Base-by-base conservation (phyloP, 1,140 invertebrate genomes). In the Caenorhabditis remanei region DNA sequence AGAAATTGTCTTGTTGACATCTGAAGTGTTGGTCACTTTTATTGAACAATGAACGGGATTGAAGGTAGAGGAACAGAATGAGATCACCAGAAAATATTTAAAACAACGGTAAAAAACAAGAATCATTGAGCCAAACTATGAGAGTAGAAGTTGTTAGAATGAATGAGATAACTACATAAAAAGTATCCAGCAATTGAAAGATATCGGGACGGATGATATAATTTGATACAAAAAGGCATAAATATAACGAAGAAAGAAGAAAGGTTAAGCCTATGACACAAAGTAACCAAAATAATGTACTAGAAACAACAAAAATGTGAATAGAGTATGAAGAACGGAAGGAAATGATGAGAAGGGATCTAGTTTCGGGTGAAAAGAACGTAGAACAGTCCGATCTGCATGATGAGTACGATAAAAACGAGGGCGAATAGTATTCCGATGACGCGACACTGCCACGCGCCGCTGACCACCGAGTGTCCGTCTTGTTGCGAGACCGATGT, bases 401-500 rank as follows among this genome's bases (percentile, higher is more conserved):
- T 79, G 43, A 79, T 50, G 71, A 79, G 71, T 79, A 79, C 46
- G 71, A 79, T 79, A 79, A 79, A 79, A 79, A 79, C 71, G 46
- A 79, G 71, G 46, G 71, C 71, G 71, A 79, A 50, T 19, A 79
- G 71, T 9, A 79, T 79, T 14, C 71, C 71, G 46, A 79, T 53
- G 71, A 79, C 46, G 46, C 71, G 71, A 79, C 71, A 79, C 71
- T 79, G 71, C 71, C 71, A 79, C n/a, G 71, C 71, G 71, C 71
- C 46, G 46, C 71, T 79, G 71, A 79, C 82, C 53, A 21, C 43
- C 32, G 82, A 58, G 79, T 58, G 24, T 32, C 71, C 43, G 9
- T 55, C 53, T 46, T 65, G 84, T 65, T 85, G 84, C 56, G 55
- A 63, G 84, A 85, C 84, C 58, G 84, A 85, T 46, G 84, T 85